Base-by-base conservation (phyloP, 2,888 invertebrate genomes). In the Diplazon laetatorius region DNA sequence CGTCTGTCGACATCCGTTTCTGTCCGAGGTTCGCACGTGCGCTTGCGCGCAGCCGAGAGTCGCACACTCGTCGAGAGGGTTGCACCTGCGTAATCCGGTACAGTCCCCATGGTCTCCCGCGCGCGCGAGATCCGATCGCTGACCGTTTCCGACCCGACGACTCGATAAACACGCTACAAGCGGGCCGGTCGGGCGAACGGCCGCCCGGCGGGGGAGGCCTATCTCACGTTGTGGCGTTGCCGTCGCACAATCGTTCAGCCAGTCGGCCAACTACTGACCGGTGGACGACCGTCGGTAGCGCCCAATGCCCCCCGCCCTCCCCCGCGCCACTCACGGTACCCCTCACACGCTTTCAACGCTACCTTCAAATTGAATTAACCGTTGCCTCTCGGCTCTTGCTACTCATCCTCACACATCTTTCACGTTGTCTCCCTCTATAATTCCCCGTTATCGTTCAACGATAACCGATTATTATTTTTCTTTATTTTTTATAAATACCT, bases 61-160 rank as follows among this genome's bases (percentile, higher is more conserved):
- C 59, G 16, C 48, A 48, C 37, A 22, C 52, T 20, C 72, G 62
- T 37, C 22, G 62, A 48, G 52, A 71, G 75, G 75, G 55, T 78
- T 68, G 71, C 78, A 78, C 78, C 78, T 78, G 78, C 78, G 78
- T 78, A 75, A 42, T 46, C 57, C 55, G 66, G n/a, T n/a, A n/a
- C 75, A 74, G 78, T 78, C 74, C n/a, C n/a, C 71, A 62, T 78
- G 75, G 60, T 71, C 71, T 62, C 71, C 66, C 72, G 71, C 71
- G 71, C 72, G 71, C 71, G 71, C 62, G 55, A 59, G 78, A 78
- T 78, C 55, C 78, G 78, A 78, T 78, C 76, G 76, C 76, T 73
- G 78, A 82, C 78, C 78, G 73, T 79, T 81, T 81, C 74, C 81
- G 76, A 81, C 81, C 81, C 71, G 81, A 77, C 79, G 81, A 81